Base-by-base conservation (phyloP, 1,140 invertebrate genomes). In the Hesperophylax magnus region DNA sequence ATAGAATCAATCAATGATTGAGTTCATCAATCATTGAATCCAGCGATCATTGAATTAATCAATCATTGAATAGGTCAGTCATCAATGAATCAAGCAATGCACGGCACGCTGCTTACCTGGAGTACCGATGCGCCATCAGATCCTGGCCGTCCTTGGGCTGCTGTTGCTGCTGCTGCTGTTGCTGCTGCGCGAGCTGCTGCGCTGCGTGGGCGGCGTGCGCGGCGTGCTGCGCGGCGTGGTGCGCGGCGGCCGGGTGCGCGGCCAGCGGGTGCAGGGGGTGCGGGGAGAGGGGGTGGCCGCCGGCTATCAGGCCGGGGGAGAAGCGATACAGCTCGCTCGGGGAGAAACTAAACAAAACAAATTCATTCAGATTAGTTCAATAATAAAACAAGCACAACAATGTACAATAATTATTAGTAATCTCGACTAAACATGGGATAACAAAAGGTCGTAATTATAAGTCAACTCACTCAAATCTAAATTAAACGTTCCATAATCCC, bases 311-410 rank as follows among this genome's bases (percentile, higher is more conserved):
- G 61, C 89, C 95, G 82, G 95, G 95, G 82, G 95, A 96, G 91
- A 96, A 97, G 88, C 95, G 93, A 89, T 96, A 97, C 87, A 96
- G 94, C 91, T 96, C 94, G 90, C 94, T 95, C 87, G 5, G 17
- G 18, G 31, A 56, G 8, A 56, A 56, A 56, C 54, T n/a, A 54
- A 14, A 15, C 53, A n/a, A 54, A 15, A 54, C 2, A n/a, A 1
- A 54, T 3, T 27, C 5, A 27, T 2, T 27, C 27, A 27, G 2
- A 27, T 27, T 27, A 27, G 27, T 27, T 5, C 2, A 27, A 27
- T 27, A 27, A 27, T 27, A n/a, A n/a, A n/a, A n/a, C n/a, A n/a
- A n/a, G n/a, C n/a, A n/a, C n/a, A n/a, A n/a, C n/a, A n/a, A n/a
- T n/a, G n/a, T n/a, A n/a, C n/a, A n/a, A n/a, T n/a, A n/a, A n/a